These are phyloP conservation scores for Scaptodrosophila latifasciaeformis DNA, from an alignment of 2,888 invertebrate genomes.

Conservation along the genomic window DNA sequence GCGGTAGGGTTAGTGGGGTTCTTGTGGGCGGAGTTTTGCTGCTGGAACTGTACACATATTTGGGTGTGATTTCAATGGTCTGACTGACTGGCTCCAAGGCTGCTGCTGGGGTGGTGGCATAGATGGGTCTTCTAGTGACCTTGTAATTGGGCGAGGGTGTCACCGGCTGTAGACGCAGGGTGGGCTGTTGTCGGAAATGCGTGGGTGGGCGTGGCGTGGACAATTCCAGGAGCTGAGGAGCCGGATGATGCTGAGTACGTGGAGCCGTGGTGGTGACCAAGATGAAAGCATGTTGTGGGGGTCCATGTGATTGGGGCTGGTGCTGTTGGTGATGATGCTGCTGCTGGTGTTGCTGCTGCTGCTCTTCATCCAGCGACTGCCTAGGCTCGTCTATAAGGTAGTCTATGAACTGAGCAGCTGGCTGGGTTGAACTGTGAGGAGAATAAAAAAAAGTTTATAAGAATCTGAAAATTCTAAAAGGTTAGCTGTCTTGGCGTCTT, in stretches of 20 bases:
- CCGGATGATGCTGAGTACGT: constrained; percentile 34
- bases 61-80: constrained; percentile 53
- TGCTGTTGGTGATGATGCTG: constrained; percentile 48
- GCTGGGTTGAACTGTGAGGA: too few relatives aligned
- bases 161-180: constrained; percentile 66
- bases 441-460: too few relatives aligned
- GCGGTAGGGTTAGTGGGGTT: too few relatives aligned
- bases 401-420: constrained; percentile 54
- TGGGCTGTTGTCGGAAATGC: constrained; percentile 63
- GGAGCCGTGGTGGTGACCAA: constrained; percentile 65
- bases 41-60: constrained; percentile 43
- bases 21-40: constrained; percentile 23
- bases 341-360: constrained; percentile 34
- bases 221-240: constrained; percentile 28
- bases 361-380: constrained; percentile 70
- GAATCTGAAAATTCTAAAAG: too few relatives aligned
- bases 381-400: constrained; percentile 71
- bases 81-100: constrained; percentile 28
- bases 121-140: constrained; percentile 45
- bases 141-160: constrained; percentile 41
- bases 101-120: constrained; percentile 27
- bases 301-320: constrained; percentile 38
- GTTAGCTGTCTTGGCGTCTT: too few relatives aligned
- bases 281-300: constrained; percentile 57
- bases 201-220: constrained; percentile 54